phyloP scores from a whole-genome alignment of 2,113 vertebrate genomes.

The Casuarius casuarius region DNA sequence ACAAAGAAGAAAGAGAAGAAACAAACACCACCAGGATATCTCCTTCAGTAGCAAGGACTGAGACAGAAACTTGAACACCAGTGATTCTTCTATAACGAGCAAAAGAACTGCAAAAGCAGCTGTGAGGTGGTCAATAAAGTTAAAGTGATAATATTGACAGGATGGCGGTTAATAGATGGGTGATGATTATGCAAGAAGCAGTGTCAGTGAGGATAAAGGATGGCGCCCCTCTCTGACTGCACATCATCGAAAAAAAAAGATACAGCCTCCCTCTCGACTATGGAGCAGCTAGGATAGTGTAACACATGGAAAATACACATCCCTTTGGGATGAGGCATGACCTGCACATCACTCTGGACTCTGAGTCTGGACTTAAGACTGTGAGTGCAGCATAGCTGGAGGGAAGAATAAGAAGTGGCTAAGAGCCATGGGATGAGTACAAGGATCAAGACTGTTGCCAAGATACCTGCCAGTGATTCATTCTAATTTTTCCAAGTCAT shows the following conservation, averaged over 20 bases:
- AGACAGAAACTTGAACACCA: neutral
- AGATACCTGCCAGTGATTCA: conserved; percentile 60
- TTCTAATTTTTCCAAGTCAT: conserved; percentile 46
- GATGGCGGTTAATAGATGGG: neutral
- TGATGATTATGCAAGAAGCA: neutral
- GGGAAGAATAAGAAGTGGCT: conserved; percentile 23
- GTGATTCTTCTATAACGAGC: neutral
- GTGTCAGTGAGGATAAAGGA: neutral
- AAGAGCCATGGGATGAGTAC: conserved; percentile 15
- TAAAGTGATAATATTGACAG: neutral
- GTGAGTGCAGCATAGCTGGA: neutral
- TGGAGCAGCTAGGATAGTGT: neutral
- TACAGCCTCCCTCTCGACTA: neutral
- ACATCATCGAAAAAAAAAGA: neutral
- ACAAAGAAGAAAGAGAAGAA: neutral
- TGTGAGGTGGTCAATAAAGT: neutral
- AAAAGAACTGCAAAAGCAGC: neutral
- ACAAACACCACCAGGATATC: neutral
- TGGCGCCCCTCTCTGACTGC: neutral
- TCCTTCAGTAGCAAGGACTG: neutral
- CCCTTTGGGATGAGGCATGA: neutral
- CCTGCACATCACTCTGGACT: neutral
- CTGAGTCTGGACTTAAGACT: neutral
- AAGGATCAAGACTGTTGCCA: conserved; percentile 47
- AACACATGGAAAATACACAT: neutral